A percentile compares a stretch with the other conserved stretches of the same genome.
These are phyloP conservation scores for Drosophila nasuta DNA, from an alignment of 1,140 invertebrate genomes.

Conservation along the genomic window DNA sequence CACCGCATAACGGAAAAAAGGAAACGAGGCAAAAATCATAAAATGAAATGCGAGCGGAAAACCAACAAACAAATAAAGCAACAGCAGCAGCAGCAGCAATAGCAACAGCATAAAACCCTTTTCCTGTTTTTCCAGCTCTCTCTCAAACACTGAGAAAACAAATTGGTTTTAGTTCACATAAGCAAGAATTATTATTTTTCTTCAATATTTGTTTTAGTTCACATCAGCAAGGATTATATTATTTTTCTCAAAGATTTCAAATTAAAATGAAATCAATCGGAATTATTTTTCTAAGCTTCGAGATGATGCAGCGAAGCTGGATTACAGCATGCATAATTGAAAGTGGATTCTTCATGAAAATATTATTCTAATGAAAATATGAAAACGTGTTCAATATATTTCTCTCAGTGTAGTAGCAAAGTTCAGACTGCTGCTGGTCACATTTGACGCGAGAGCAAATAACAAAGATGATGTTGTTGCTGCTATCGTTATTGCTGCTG, in stretches of 20 bases:
- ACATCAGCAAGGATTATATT: background rate
- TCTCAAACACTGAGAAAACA: conserved; percentile 1
- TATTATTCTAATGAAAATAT: background rate
- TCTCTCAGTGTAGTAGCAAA: conserved; percentile 2
- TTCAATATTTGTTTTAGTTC: background rate
- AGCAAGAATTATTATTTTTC: background rate
- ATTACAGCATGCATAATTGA: too few relatives aligned
- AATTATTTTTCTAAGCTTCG: too few relatives aligned
- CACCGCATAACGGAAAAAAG: conserved; percentile 21
- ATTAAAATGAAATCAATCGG: background rate
- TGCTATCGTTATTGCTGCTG: background rate
- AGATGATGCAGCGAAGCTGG: too few relatives aligned
- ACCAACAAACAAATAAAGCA: conserved; percentile 37
- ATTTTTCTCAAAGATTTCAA: background rate
- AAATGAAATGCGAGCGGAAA: conserved; percentile 38
- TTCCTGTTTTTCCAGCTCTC: background rate
- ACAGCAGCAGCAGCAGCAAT: conserved; percentile 6
- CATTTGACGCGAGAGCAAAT: conserved; percentile 25
- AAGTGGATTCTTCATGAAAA: too few relatives aligned
- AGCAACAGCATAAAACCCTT: conserved; percentile 11
- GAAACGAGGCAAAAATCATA: conserved; percentile 45
- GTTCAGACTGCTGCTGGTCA: conserved; percentile 17
- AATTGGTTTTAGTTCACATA: background rate
- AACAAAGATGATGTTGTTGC: conserved; percentile 19
- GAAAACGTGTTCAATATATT: background rate